A percentile compares a stretch with the other conserved stretches of the same genome.
phyloP scores from a whole-genome alignment of 2,888 invertebrate species.

The Gari tellinella region DNA sequence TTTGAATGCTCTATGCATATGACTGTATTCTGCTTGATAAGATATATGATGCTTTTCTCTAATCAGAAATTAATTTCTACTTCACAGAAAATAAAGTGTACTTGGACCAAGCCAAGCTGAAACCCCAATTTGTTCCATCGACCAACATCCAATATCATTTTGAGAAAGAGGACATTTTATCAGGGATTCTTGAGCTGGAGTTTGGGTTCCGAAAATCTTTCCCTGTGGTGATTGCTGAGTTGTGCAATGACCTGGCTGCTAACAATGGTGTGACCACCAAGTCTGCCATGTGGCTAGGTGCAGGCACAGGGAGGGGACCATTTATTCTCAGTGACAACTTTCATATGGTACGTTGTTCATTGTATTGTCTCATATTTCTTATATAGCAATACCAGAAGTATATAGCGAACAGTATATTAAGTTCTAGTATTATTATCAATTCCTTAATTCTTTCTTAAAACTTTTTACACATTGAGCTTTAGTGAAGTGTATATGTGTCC shows the following conservation, averaged over 20 bases:
- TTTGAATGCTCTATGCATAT: too few relatives aligned
- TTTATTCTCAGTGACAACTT: slow-evolving; percentile 72
- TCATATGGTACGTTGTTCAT: slow-evolving; percentile 61
- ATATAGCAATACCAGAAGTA: too few relatives aligned
- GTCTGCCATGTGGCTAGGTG: slow-evolving; percentile 74
- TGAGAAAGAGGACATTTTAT: slow-evolving; percentile 65
- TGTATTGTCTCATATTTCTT: too few relatives aligned
- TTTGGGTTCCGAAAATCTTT: slow-evolving; percentile 77
- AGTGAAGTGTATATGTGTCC: too few relatives aligned
- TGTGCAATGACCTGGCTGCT: slow-evolving; percentile 56
- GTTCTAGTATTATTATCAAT: too few relatives aligned
- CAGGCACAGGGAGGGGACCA: slow-evolving; percentile 74
- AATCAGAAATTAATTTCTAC: too few relatives aligned
- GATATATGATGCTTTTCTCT: too few relatives aligned
- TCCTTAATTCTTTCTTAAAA: too few relatives aligned
- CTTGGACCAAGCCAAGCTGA: slow-evolving; percentile 46
- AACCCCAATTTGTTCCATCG: slow-evolving; percentile 51
- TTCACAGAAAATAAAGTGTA: not conserved
- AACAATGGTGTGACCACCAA: slow-evolving; percentile 52
- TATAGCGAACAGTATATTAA: too few relatives aligned
- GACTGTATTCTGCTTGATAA: too few relatives aligned
- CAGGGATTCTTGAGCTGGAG: slow-evolving; percentile 78
- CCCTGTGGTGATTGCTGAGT: slow-evolving; percentile 64
- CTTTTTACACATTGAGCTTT: too few relatives aligned
- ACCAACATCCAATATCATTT: slow-evolving; percentile 73